phyloP scores from a whole-genome alignment of 2,797 vertebrate species.

The Distichodus sexfasciatus region DNA sequence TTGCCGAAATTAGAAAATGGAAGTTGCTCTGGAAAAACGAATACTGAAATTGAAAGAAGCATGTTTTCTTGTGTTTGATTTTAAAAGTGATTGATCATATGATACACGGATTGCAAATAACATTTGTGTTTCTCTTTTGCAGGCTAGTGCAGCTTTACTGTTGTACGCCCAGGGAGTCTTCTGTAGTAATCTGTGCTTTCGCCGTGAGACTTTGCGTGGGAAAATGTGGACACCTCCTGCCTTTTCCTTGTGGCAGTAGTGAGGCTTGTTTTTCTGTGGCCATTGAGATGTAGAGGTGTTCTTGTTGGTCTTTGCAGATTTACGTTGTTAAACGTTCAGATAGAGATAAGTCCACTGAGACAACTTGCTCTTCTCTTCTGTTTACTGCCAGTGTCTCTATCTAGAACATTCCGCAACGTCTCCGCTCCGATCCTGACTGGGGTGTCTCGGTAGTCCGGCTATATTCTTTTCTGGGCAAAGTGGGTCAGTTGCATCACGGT shows the following conservation, averaged over 20 bases:
- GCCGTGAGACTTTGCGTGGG: constrained; percentile 12
- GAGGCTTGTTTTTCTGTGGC: not conserved
- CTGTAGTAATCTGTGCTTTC: constrained; percentile 44
- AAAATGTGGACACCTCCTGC: constrained; percentile 11
- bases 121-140: constrained; percentile 51
- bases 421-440: not conserved
- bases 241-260: not conserved
- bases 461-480: constrained; percentile 30
- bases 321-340: not conserved
- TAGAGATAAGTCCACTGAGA: not conserved
- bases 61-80: too few species aligned
- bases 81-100: too few species aligned
- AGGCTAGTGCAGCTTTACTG: constrained; percentile 51
- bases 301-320: not conserved
- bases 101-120: constrained; percentile 45
- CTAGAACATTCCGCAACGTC: constrained; percentile 25
- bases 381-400: not conserved
- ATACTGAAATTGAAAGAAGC: too few species aligned
- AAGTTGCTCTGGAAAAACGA: too few species aligned
- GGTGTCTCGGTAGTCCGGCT: constrained; percentile 7
- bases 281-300: constrained; percentile 25
- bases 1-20: too few species aligned
- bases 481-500: constrained; percentile 29
- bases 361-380: not conserved
- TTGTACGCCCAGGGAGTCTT: constrained; percentile 47